These are phyloP conservation scores for Cyphomyrus discorhynchus DNA, from an alignment of 2,113 vertebrate genomes.

Conservation along the genomic window DNA sequence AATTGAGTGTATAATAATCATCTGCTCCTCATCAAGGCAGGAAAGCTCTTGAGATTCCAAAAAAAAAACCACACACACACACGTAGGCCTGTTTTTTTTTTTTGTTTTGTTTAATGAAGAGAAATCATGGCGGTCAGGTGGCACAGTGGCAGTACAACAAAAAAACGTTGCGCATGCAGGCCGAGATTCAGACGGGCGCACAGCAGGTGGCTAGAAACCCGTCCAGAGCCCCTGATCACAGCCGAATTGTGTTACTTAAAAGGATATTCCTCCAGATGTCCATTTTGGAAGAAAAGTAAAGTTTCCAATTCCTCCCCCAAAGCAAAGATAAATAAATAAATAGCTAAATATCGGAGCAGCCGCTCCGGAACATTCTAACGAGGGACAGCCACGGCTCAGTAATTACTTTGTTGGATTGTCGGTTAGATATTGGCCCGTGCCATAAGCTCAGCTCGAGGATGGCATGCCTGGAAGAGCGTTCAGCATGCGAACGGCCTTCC, in stretches of 20 bases:
- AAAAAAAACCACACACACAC: neutral
- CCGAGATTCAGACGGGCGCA: slow-evolving; percentile 22
- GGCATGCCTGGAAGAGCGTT: too few relatives aligned
- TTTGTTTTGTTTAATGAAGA: neutral
- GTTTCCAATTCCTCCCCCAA: slow-evolving; percentile 44
- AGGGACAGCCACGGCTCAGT: neutral
- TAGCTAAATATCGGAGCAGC: neutral
- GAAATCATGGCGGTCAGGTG: neutral
- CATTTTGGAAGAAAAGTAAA: slow-evolving; percentile 71
- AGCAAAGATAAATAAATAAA: slow-evolving; percentile 48
- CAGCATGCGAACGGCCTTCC: neutral
- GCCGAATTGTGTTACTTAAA: slow-evolving; percentile 73
- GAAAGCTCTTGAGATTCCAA: neutral
- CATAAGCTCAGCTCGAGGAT: neutral
- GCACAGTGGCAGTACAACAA: neutral
- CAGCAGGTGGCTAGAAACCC: slow-evolving; percentile 72
- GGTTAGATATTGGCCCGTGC: neutral
- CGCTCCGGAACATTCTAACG: neutral
- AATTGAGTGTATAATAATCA: neutral
- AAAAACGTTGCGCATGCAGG: neutral
- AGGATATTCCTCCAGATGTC: slow-evolving; percentile 75
- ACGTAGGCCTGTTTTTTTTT: neutral
- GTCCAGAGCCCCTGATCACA: slow-evolving; percentile 69
- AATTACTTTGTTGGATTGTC: neutral
- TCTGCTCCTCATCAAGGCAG: neutral